These are phyloP conservation scores for Pollenia griseotomentosa DNA, from an alignment of 2,888 invertebrate genomes.

Conservation along the genomic window DNA sequence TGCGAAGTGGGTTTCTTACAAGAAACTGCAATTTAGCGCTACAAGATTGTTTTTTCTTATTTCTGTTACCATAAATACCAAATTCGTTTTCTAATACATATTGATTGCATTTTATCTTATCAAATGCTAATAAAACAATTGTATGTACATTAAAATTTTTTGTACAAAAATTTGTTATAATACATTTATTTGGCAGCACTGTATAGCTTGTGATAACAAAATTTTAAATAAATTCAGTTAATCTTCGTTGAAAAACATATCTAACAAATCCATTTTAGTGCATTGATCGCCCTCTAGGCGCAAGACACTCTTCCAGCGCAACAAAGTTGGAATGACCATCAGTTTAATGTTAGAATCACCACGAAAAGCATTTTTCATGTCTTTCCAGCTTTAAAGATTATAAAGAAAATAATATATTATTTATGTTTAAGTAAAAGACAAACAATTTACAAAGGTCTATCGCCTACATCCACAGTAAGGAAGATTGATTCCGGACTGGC, in stretches of 20 bases:
- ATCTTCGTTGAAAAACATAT: slow-evolving; percentile 86
- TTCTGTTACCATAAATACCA: too few species aligned
- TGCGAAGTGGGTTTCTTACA: too few species aligned
- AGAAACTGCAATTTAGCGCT: too few species aligned
- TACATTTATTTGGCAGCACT: neutral
- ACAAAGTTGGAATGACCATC: slow-evolving; percentile 91
- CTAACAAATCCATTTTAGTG: slow-evolving; percentile 88
- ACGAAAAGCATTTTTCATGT: slow-evolving; percentile 90
- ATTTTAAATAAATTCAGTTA: too few species aligned
- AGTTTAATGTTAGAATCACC: slow-evolving; percentile 88
- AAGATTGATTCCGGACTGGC: slow-evolving; percentile 87
- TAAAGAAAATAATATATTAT: slow-evolving; percentile 52
- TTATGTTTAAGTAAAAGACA: slow-evolving; percentile 79
- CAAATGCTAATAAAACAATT: too few species aligned
- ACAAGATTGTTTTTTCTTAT: too few species aligned
- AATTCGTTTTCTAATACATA: too few species aligned
- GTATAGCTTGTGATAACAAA: too few species aligned
- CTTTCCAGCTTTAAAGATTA: slow-evolving; percentile 87
- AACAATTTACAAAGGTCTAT: slow-evolving; percentile 83
- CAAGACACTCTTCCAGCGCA: slow-evolving; percentile 87
- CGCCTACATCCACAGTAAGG: slow-evolving; percentile 90
- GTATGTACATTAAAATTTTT: too few species aligned
- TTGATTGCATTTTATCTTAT: slow-evolving; percentile 1
- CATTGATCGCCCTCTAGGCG: slow-evolving; percentile 91
- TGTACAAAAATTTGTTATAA: too few species aligned